A percentile compares a stretch with the other conserved stretches of the same genome.
Evolutionary conservation across 2,113 vertebrate species (phyloP).

Genomic region (Romanogobio albipinnatus): DNA sequence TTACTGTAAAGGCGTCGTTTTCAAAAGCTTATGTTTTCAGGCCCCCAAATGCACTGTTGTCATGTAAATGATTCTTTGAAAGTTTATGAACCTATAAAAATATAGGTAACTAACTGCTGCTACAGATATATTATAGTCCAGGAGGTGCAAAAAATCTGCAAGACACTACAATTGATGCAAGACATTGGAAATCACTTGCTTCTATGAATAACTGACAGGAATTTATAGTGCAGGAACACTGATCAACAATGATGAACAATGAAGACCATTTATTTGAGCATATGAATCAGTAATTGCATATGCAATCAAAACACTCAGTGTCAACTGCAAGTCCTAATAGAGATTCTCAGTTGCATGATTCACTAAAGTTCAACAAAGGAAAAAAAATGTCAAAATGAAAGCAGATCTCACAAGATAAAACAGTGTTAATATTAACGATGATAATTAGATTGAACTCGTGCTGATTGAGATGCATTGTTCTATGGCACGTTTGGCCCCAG

Average conservation of each 20-base stretch:
- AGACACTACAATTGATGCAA: background rate
- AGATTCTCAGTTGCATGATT: constrained; percentile 56
- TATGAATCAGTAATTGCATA: constrained; percentile 64
- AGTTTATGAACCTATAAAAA: too few species aligned
- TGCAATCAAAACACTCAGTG: constrained; percentile 58
- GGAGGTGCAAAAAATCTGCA: background rate
- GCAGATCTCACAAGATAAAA: background rate
- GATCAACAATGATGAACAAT: constrained; percentile 60
- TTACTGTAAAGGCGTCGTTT: too few species aligned
- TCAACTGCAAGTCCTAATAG: constrained; percentile 47
- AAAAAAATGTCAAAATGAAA: constrained; percentile 4
- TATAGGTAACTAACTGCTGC: too few species aligned
- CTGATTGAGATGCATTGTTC: background rate
- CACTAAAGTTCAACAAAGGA: constrained; percentile 55
- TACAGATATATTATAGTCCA: background rate
- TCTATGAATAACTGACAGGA: constrained; percentile 45
- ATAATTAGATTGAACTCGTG: constrained; percentile 3
- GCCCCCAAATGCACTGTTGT: too few species aligned
- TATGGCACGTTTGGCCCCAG: background rate
- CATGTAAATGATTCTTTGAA: too few species aligned
- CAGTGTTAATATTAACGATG: constrained; percentile 2
- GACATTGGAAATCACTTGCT: constrained; percentile 31
- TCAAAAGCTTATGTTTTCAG: too few species aligned
- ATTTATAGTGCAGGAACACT: constrained; percentile 58
- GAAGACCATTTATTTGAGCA: constrained; percentile 52